Conservation (phyloP, 2,113 vertebrate species). For the Polypterus senegalus region DNA sequence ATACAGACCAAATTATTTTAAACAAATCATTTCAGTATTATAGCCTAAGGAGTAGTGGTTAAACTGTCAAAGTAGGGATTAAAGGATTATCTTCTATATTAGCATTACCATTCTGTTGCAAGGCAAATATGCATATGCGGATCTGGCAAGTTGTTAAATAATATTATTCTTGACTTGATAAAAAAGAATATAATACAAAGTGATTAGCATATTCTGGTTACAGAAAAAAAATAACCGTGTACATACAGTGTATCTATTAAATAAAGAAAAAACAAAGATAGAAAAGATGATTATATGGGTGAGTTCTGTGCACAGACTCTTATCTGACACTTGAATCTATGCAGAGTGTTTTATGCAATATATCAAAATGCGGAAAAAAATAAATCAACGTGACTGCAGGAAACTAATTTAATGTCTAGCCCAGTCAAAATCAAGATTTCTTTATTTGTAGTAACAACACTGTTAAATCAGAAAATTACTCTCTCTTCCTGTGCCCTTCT, state of each 20-base stretch:
- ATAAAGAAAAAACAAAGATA: constrained; percentile 67
- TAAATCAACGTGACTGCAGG: constrained; percentile 54
- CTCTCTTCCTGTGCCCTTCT: constrained; percentile 57
- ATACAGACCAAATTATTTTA: neutral
- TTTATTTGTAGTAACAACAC: constrained; percentile 70
- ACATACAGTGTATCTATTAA: constrained; percentile 61
- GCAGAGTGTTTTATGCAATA: constrained; percentile 56
- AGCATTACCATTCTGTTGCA: neutral
- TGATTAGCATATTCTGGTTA: constrained; percentile 47
- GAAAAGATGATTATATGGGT: constrained; percentile 65
- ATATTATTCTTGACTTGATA: constrained; percentile 55
- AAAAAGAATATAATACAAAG: constrained; percentile 47
- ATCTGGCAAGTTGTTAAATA: constrained; percentile 43
- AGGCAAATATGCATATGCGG: neutral
- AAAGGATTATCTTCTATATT: neutral
- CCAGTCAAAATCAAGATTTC: constrained; percentile 68
- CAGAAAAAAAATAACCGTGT: constrained; percentile 39
- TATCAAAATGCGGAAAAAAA: constrained; percentile 75
- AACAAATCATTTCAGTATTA: constrained; percentile 6
- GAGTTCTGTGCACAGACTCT: constrained; percentile 52
- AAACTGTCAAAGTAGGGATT: constrained; percentile 4
- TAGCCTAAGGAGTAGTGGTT: neutral
- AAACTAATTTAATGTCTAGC: constrained; percentile 72
- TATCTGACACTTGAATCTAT: constrained; percentile 69
- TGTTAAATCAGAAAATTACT: constrained; percentile 77